Conservation (phyloP, 1,140 invertebrate species). For the Penaeus indicus region DNA sequence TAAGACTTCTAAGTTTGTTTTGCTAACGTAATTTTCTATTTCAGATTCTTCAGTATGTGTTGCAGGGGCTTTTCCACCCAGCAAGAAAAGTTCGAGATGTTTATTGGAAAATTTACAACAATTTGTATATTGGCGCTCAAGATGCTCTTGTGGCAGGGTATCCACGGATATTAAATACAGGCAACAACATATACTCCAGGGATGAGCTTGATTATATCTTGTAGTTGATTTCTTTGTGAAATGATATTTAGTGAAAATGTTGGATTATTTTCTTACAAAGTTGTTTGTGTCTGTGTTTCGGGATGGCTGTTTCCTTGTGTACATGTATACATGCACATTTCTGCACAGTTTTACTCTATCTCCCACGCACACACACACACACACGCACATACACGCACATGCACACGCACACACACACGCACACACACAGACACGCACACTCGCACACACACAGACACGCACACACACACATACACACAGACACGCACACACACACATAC, state of each 20-base stretch:
- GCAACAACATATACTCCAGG: constrained; percentile 93
- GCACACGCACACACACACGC: no score
- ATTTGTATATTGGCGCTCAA: constrained; percentile 98
- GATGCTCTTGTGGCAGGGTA: constrained; percentile 98
- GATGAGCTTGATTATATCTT: constrained; percentile 97
- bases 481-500: neutral
- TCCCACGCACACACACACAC: no score
- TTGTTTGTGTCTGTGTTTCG: neutral
- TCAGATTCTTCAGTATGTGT: constrained; percentile 67
- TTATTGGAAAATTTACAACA: constrained; percentile 99
- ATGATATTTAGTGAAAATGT: neutral
- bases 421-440: no score
- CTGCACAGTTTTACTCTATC: no score
- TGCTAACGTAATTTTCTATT: constrained; percentile 57
- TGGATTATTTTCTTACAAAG: neutral
- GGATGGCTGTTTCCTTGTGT: neutral
- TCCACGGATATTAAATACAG: constrained; percentile 90
- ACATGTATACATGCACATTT: neutral
- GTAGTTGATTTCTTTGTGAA: constrained; percentile 73
- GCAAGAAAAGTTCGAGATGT: constrained; percentile 99
- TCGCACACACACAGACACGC: no score
- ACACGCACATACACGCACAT: no score
- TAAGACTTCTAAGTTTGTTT: constrained; percentile 15
- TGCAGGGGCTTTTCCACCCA: constrained; percentile 96
- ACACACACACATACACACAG: constrained; percentile 16